Evolutionary conservation across 2,797 vertebrate species (phyloP).

Genomic region (Anomalospiza imberbis): DNA sequence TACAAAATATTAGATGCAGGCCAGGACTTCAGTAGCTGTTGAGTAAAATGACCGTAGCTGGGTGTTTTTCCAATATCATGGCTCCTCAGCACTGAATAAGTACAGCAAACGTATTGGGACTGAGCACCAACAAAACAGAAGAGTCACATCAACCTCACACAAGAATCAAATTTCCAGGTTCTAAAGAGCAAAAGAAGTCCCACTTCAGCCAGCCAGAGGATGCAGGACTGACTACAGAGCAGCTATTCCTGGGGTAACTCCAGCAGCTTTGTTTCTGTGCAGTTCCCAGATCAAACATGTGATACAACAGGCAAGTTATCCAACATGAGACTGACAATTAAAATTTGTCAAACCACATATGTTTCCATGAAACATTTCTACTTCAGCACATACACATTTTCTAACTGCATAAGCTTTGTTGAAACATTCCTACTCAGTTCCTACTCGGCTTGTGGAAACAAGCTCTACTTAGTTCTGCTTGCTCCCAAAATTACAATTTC

Average conservation of each 20-base stretch:
- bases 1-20: background rate
- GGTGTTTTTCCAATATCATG: background rate
- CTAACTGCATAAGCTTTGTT: background rate
- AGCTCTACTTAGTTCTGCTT: background rate
- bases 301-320: background rate
- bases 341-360: background rate
- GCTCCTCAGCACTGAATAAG: background rate
- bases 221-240: background rate
- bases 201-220: background rate
- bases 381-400: background rate
- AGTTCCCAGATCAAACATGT: fast-evolving
- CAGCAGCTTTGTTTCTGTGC: background rate
- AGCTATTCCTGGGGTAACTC: background rate
- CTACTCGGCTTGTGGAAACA: background rate
- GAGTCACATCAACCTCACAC: background rate
- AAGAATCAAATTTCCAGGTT: background rate
- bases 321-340: background rate
- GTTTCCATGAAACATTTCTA: background rate
- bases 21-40: background rate
- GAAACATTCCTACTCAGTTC: background rate
- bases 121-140: background rate
- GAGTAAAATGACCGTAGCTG: background rate
- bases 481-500: background rate
- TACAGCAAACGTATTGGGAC: background rate
- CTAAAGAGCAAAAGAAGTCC: background rate